Conservation (phyloP, 2,113 vertebrate species). For the Pituophis catenifer region DNA sequence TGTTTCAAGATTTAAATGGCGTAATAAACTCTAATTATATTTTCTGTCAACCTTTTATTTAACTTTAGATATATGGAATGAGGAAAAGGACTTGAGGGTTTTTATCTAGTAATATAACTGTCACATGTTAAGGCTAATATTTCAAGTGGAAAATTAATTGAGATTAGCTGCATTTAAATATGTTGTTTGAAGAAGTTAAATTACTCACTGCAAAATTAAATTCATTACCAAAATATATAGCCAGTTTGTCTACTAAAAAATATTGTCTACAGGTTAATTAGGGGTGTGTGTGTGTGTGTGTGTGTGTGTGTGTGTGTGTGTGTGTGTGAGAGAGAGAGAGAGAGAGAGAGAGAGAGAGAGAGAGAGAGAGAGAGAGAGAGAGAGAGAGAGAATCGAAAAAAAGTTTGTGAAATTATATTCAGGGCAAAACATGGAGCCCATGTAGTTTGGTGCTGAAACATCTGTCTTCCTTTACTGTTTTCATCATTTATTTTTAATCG, state of each 20-base stretch:
- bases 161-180: slow-evolving; percentile 20
- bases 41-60: slow-evolving; percentile 12
- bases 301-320: too few species aligned
- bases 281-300: too few species aligned
- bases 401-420: background rate
- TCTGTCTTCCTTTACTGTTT: background rate
- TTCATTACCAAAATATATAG: slow-evolving; percentile 4
- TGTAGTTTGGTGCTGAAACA: background rate
- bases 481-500: background rate
- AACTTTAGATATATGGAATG: slow-evolving; percentile 20
- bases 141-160: slow-evolving; percentile 33
- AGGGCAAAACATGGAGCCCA: background rate
- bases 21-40: slow-evolving; percentile 28
- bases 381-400: background rate
- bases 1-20: background rate
- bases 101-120: slow-evolving; percentile 25
- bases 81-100: slow-evolving; percentile 11
- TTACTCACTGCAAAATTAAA: slow-evolving; percentile 28
- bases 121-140: slow-evolving; percentile 23
- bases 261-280: background rate
- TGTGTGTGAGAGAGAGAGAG: too few species aligned
- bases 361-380: too few species aligned
- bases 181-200: slow-evolving; percentile 11
- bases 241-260: background rate
- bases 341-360: too few species aligned